Percentiles rank a stretch among this genome's conserved stretches.
Evolutionary conservation across 2,113 vertebrate genomes (phyloP).

Genomic region (Carassius gibelio): DNA sequence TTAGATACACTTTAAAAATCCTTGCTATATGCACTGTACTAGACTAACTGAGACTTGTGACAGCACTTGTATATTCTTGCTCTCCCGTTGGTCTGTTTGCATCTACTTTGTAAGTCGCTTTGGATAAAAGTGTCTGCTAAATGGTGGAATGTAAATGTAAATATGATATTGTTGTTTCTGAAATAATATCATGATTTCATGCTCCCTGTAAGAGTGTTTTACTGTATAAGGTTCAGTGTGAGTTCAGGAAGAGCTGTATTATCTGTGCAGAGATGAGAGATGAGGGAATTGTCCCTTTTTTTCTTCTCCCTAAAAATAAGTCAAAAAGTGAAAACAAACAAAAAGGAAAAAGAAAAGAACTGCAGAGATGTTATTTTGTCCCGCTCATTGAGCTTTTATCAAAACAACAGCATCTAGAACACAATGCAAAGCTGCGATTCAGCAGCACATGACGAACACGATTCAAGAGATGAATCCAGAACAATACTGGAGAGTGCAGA

Average conservation of each 20-base stretch:
- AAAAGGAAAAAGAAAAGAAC: neutral
- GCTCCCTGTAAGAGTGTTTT: conserved; percentile 13
- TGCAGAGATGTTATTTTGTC: neutral
- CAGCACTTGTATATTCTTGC: too few species aligned
- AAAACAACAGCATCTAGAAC: neutral
- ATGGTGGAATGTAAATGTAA: too few species aligned
- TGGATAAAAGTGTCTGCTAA: too few species aligned
- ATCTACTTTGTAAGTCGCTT: too few species aligned
- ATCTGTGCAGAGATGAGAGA: conserved; percentile 16
- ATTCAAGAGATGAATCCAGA: conserved; percentile 24
- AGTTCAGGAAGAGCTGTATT: neutral
- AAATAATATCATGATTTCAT: conserved; percentile 8
- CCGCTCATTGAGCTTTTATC: neutral
- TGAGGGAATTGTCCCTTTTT: conserved; percentile 3
- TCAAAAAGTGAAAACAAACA: conserved; percentile 9
- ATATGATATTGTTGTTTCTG: neutral
- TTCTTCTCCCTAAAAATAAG: neutral
- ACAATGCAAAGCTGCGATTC: neutral
- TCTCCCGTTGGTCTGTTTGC: too few species aligned
- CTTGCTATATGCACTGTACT: too few species aligned
- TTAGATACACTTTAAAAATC: too few species aligned
- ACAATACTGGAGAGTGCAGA: conserved; percentile 26
- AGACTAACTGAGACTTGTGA: too few species aligned
- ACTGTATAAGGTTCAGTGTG: conserved; percentile 1
- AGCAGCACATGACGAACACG: neutral